phyloP scores from a whole-genome alignment of 2,888 invertebrate genomes.

The Rutpela maculata region DNA sequence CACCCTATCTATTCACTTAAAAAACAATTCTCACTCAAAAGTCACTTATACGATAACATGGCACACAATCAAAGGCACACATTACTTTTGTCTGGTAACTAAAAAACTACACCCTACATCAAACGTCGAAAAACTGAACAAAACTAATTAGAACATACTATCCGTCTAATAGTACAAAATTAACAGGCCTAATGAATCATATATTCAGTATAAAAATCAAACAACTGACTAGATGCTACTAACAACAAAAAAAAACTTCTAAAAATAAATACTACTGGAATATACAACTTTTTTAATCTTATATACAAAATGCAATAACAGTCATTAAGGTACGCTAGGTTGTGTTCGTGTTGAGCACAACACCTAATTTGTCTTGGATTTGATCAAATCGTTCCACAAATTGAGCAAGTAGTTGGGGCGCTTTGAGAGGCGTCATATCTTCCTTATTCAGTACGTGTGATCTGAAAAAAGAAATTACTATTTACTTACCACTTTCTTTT shows the following conservation, averaged over 20 bases:
- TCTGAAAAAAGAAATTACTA: slow-evolving; percentile 39
- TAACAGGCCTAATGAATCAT: slow-evolving; percentile 6
- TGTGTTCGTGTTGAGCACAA: slow-evolving; percentile 45
- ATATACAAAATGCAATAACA: slow-evolving; percentile 20
- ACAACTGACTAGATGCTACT: slow-evolving; percentile 34
- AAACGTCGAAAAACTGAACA: neutral
- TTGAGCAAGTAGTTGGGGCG: slow-evolving; percentile 68
- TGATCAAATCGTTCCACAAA: slow-evolving; percentile 70
- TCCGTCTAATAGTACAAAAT: neutral
- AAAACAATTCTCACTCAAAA: slow-evolving; percentile 10
- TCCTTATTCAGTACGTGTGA: slow-evolving; percentile 51
- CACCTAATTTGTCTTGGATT: slow-evolving; percentile 69
- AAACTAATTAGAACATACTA: neutral
- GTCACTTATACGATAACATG: slow-evolving; percentile 24
- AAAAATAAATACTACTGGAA: slow-evolving; percentile 10
- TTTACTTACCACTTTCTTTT: too few species aligned
- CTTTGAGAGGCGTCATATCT: slow-evolving; percentile 60
- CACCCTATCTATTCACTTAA: slow-evolving; percentile 9
- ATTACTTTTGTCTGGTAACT: slow-evolving; percentile 29
- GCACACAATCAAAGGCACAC: slow-evolving; percentile 34
- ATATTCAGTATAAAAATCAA: slow-evolving; percentile 6
- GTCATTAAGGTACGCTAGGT: slow-evolving; percentile 22
- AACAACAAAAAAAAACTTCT: slow-evolving; percentile 18
- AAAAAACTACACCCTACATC: neutral
- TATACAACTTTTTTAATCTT: slow-evolving; percentile 3